Base-by-base conservation (phyloP, 2,797 vertebrate genomes). In the Hippoglossus hippoglossus region DNA sequence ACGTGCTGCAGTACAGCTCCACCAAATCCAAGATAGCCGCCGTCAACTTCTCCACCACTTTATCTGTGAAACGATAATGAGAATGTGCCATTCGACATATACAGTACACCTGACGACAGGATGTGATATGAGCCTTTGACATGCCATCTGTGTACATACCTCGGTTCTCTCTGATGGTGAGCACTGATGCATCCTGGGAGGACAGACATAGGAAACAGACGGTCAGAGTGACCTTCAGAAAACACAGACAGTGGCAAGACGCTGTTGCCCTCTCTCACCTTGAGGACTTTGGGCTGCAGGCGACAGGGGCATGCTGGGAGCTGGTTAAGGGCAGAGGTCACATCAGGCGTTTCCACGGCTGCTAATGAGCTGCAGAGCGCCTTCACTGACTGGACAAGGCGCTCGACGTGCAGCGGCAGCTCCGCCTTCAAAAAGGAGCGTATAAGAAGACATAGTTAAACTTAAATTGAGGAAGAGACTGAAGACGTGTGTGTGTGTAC, bases 351-450 rank as follows among this genome's bases (percentile, higher is more conserved):
- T 57, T 99, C 98, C 68, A 98, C 95, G 0, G 96, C 93, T 0
- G 97, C 97, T 24, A 99, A 85, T 2, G 97, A 96, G 2, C 91
- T 97, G 91, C 97, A 98, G 79, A 99, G 95, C 34, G 96, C 98
- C 93, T 98, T 98, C 67, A 98, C 96, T 0, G 98, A 97, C 92
- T 99, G 97, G 79, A 99, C 95, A 54, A 98, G 94, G 26, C 97
- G 94, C 83, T 98, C 97, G 0, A 97, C 96, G 15, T 96, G 96
- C 75, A 96, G 87, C 0, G 91, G 89, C 59, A 97, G 89, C 53
- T 99, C 97, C 63, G 71, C 94, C 97, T 99, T 67, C 22, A 70
- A 22, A 65, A 3, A 13, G 12, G 2, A 60, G n/a, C 11, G 4
- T 10, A 6, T 44, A 11, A 22, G 16, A 26, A 2, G 13, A n/a